Evolutionary conservation across 2,113 vertebrate species (phyloP), one percentile per base, ranked within the genome.

Genomic region (Larimichthys polyactis): DNA sequence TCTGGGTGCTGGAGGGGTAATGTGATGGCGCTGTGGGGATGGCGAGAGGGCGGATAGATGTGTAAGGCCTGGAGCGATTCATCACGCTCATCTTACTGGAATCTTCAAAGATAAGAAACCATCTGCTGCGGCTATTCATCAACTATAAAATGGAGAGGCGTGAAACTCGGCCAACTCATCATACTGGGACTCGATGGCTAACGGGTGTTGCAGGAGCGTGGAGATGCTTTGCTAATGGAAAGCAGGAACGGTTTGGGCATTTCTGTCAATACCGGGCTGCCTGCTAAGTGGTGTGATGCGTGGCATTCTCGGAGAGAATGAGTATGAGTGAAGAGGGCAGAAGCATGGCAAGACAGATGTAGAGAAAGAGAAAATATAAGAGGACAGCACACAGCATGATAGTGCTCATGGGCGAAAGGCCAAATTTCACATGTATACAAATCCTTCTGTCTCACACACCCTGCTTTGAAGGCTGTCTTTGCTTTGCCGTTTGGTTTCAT

Each of bases 71-170:
- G 93, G 93, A 95, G 92, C 91, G 90, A 97, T 97, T 97, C 93
- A 96, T 96, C 96, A 97, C 95, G 95, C 96, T 96, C 94, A 67
- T 96, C 96, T 89, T 90, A 71, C 95, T 94, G 96, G 94, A 95
- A 92, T 96, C 96, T 97, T 98, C 97, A 98, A 97, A 98, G 97
- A 96, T 95, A 95, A 96, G 93, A 86, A 94, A 93, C 94, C 97
- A 97, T 97, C 97, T 98, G 97, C 95, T 97, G 93, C 92, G 93
- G 95, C 96, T 95, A 97, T 98, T 97, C 96, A 93, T 96, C 97
- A 96, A 93, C 93, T 95, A 94, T 96, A 97, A 96, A 97, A 96
- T 87, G 83, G 95, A 95, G 93, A 94, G 92, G 93, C 92, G 94
- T 95, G 95, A 97, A 96, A 96, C 90, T 81, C 85, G 90, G 94